Evolutionary conservation across 1,140 invertebrate genomes (phyloP).

Genomic region (Zaprionus ghesquierei): DNA sequence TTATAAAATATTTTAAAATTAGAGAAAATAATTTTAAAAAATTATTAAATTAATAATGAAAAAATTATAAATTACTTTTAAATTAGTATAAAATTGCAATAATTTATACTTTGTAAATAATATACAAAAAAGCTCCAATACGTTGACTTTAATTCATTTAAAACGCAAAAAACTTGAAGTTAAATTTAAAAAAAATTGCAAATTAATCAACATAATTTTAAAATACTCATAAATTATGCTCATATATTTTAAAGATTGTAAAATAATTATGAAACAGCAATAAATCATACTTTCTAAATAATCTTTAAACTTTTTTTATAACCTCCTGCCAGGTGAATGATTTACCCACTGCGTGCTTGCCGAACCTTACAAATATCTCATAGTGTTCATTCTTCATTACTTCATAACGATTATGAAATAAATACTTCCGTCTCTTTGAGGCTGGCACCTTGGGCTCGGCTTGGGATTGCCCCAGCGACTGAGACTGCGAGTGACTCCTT

Average conservation of each 20-base stretch:
- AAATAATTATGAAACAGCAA: neutral
- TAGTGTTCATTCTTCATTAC: slow-evolving; percentile 56
- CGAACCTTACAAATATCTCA: slow-evolving; percentile 16
- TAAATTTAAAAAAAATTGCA: neutral
- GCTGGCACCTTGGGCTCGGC: slow-evolving; percentile 24
- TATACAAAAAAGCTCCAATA: too few species aligned
- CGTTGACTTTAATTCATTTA: too few species aligned
- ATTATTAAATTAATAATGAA: neutral
- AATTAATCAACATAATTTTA: neutral
- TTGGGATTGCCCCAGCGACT: slow-evolving; percentile 5
- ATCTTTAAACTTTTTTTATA: neutral
- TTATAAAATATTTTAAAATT: too few species aligned
- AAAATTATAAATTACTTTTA: neutral
- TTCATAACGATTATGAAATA: slow-evolving; percentile 71
- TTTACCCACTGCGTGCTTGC: neutral
- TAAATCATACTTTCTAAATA: neutral
- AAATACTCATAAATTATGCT: neutral
- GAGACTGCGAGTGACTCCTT: slow-evolving; percentile 6
- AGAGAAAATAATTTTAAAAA: too few species aligned
- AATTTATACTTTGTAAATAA: too few species aligned
- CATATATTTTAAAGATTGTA: neutral
- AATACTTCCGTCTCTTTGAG: slow-evolving; percentile 72
- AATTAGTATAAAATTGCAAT: too few species aligned
- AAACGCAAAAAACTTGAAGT: too few species aligned
- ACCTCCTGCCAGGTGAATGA: slow-evolving; percentile 10